Evolutionary conservation across 2,113 vertebrate species (phyloP).

Genomic region (Calidris pugnax): DNA sequence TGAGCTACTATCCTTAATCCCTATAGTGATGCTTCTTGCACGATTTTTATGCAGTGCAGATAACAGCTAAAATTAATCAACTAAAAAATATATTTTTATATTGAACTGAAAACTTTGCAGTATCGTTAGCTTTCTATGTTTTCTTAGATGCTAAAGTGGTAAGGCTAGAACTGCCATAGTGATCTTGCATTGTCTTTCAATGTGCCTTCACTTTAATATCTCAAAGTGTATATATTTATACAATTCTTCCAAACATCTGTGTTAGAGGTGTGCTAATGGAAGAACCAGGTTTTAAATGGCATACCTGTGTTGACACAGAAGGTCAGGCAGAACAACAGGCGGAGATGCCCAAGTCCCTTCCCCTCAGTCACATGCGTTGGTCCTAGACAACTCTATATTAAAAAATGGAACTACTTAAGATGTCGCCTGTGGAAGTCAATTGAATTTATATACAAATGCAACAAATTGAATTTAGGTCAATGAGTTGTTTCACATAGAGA

Average conservation of each 20-base stretch:
- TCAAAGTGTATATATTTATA: not conserved
- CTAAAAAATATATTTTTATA: not conserved
- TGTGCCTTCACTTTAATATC: not conserved
- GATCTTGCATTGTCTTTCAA: not conserved
- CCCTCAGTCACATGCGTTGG: fast-evolving
- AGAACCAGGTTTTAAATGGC: not conserved
- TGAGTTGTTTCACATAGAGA: not conserved
- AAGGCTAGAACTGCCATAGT: not conserved
- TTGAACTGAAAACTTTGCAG: not conserved
- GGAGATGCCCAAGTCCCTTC: not conserved
- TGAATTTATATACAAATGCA: not conserved
- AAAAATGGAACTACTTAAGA: not conserved
- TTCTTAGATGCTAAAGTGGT: not conserved
- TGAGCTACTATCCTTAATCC: not conserved
- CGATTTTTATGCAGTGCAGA: not conserved
- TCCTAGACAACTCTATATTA: not conserved
- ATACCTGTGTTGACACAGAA: not conserved
- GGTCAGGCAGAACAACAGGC: not conserved
- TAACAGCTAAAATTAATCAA: not conserved
- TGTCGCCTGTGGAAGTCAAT: not conserved
- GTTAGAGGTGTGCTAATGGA: not conserved
- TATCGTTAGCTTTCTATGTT: not conserved
- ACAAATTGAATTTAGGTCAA: not conserved
- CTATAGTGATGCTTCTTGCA: not conserved
- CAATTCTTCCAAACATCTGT: not conserved